Base-by-base conservation (phyloP, 2,797 vertebrate species). In the Amniataba percoides region DNA sequence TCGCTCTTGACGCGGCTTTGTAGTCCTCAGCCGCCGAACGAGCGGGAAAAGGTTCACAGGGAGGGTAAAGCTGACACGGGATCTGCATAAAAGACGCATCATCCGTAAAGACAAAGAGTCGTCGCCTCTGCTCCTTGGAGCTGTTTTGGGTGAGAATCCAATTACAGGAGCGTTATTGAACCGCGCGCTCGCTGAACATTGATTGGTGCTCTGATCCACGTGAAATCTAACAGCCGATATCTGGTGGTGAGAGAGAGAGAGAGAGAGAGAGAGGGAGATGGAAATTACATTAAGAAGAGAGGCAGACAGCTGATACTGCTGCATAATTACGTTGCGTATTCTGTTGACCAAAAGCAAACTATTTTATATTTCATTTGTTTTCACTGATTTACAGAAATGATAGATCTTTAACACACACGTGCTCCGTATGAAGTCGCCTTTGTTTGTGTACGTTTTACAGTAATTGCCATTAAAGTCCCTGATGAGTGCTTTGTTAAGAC, bases 31-130 rank as follows among this genome's bases (percentile, higher is more conserved):
- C 36, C 10, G 18, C 21, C 27, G 48, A 74, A 34, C 68, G 42
- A 67, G 67, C 61, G 3, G 56, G 45, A 74, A 59, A 45, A 74
- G 72, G 87, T 87, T 88, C 89, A 87, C 72, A 0, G 63, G 62
- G 81, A 87, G 89, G 85, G 25, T 81, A 86, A 31, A 64, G 70
- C 80, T 48, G 80, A 81, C 67, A 42, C 58, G 2, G 51, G 34
- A 83, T 82, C 69, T 71, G 67, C 57, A 76, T 65, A 66, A 79
- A 81, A 82, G 65, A 70, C 57, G 12, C 0, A 74, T 75, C 69
- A 55, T 42, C 73, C 5, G 14, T 6, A 42, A 66, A 82, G 71
- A 83, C 72, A 82, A 71, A 79, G 72, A 71, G 53, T n/a, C 39
- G 71, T 3, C 55, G 58, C 23, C 49, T 68, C 34, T 16, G 55